Evolutionary conservation across 2,888 invertebrate species (phyloP).

Genomic region (Sacculina carcini): DNA sequence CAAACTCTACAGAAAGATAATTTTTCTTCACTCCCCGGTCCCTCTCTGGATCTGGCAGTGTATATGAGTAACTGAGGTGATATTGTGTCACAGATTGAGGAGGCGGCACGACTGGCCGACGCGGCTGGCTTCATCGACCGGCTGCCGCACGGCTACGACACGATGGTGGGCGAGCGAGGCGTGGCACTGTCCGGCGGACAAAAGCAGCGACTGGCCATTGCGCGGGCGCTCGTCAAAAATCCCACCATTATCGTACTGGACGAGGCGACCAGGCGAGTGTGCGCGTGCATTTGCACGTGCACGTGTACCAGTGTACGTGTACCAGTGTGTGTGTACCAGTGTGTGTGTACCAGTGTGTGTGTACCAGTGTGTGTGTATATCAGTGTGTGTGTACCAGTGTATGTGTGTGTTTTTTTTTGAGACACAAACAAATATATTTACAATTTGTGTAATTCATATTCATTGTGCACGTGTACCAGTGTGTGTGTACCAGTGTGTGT

Average conservation of each 20-base stretch:
- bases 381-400: slow-evolving; percentile 29
- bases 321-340: background rate
- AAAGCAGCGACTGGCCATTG: slow-evolving; percentile 81
- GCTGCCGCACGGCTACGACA: slow-evolving; percentile 61
- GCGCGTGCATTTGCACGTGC: background rate
- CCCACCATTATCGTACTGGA: slow-evolving; percentile 67
- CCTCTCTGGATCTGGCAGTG: too few species aligned
- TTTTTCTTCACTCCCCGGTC: too few species aligned
- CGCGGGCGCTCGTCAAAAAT: slow-evolving; percentile 68
- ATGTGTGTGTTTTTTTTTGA: background rate
- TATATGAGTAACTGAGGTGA: too few species aligned
- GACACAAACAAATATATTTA: too few species aligned
- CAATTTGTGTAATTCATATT: too few species aligned
- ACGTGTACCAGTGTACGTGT: too few species aligned
- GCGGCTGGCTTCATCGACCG: slow-evolving; percentile 62
- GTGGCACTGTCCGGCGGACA: slow-evolving; percentile 82
- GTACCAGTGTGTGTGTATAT: background rate
- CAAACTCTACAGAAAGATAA: too few species aligned
- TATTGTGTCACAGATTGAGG: slow-evolving; percentile 31
- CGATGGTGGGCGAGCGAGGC: slow-evolving; percentile 67
- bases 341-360: slow-evolving; percentile 33
- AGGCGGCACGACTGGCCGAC: slow-evolving; percentile 62
- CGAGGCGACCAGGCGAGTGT: slow-evolving; percentile 61
- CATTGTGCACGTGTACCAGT: too few species aligned
- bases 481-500: too few species aligned